phyloP scores from a whole-genome alignment of 2,797 vertebrate genomes.

The Buphagus erythrorhynchus region DNA sequence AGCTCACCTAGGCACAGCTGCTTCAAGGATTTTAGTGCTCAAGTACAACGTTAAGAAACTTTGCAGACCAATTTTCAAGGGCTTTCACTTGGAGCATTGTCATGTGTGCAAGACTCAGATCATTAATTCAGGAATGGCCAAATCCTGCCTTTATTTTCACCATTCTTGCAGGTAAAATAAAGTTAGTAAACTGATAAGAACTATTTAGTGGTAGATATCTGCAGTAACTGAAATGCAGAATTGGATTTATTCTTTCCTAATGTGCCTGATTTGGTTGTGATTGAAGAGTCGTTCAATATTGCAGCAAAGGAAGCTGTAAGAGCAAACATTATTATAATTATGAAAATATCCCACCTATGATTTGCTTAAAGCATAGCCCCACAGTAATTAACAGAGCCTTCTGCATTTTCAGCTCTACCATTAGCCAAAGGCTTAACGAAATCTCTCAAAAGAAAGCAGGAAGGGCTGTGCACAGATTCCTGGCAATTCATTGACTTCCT shows the following conservation, averaged over 20 bases:
- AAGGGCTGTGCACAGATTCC: conserved; percentile 17
- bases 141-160: not conserved
- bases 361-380: not conserved
- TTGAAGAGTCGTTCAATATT: not conserved
- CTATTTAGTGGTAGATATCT: not conserved
- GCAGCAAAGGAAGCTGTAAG: not conserved
- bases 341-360: not conserved
- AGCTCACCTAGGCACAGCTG: not conserved
- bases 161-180: not conserved
- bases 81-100: not conserved
- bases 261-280: not conserved
- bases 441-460: conserved; percentile 42
- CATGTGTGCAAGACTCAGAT: not conserved
- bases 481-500: conserved; percentile 55
- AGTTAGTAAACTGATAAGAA: not conserved
- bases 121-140: not conserved
- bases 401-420: not conserved
- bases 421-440: not conserved
- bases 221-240: not conserved
- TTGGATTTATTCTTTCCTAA: not conserved
- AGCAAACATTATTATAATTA: not conserved
- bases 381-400: not conserved
- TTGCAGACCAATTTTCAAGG: not conserved
- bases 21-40: not conserved
- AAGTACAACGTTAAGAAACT: not conserved